phyloP scores from a whole-genome alignment of 2,113 vertebrate genomes.

The Pseudorhombus dupliciocellatus region DNA sequence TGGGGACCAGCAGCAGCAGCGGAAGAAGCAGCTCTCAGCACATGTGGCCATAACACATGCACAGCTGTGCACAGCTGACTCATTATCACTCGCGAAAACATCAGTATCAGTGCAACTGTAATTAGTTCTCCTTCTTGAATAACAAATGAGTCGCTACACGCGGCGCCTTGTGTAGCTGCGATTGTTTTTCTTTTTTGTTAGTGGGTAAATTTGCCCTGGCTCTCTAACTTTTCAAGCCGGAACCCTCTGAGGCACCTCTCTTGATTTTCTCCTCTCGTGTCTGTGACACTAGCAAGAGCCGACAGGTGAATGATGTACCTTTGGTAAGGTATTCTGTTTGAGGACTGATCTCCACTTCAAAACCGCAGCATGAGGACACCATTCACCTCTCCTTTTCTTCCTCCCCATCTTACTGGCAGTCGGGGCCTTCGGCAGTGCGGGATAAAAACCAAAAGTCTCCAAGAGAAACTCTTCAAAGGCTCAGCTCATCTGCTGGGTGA shows the following conservation, averaged over 20 bases:
- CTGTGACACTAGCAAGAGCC: conserved; percentile 44
- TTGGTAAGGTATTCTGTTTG: conserved; percentile 75
- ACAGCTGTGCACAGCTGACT: conserved; percentile 70
- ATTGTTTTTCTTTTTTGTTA: conserved; percentile 11
- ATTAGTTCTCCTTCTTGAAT: conserved; percentile 51
- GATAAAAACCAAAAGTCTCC: conserved; percentile 55
- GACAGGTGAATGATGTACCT: conserved; percentile 68
- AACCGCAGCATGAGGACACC: conserved; percentile 55
- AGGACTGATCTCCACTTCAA: conserved; percentile 76
- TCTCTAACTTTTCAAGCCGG: conserved; percentile 13
- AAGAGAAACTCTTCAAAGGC: conserved; percentile 71
- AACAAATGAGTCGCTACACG: conserved; percentile 27
- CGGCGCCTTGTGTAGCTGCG: not conserved
- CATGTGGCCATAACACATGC: conserved; percentile 60
- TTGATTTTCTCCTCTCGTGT: conserved; percentile 44
- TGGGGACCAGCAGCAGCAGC: conserved; percentile 41
- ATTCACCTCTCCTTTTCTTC: conserved; percentile 58
- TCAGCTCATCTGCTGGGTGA: conserved; percentile 39
- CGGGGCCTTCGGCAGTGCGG: conserved; percentile 43
- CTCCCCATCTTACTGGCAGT: conserved; percentile 31
- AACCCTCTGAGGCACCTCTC: conserved; percentile 36
- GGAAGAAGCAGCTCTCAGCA: conserved; percentile 45
- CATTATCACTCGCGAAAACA: conserved; percentile 60
- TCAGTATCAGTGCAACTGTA: conserved; percentile 32
- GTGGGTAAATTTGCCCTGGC: not conserved